phyloP scores from a whole-genome alignment of 2,113 vertebrate species.

The Nycticryphes semicollaris region DNA sequence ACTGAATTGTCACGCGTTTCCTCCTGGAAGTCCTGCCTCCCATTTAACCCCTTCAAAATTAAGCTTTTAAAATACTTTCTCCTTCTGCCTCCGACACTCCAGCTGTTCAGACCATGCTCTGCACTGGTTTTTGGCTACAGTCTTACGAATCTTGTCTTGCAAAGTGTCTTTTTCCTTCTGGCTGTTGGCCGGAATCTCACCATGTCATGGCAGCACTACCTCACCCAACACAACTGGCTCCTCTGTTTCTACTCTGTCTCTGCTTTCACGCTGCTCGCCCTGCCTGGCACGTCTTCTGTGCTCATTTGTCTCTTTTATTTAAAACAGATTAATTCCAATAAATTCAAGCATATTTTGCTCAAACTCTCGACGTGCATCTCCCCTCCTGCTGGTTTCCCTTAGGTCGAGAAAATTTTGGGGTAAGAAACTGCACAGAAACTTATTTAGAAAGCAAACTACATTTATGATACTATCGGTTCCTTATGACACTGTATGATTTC shows the following conservation, averaged over 20 bases:
- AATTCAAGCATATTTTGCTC: not conserved
- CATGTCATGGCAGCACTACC: accelerated
- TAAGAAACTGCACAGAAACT: not conserved
- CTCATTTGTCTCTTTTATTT: not conserved
- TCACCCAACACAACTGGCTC: not conserved
- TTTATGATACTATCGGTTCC: not conserved
- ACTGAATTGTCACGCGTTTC: not conserved
- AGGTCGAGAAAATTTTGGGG: not conserved
- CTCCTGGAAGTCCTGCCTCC: not conserved
- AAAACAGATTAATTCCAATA: not conserved
- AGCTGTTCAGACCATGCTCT: no score
- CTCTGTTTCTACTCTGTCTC: not conserved
- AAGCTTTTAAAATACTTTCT: not conserved
- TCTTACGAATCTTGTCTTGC: no score
- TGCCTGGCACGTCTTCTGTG: not conserved
- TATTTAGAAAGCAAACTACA: not conserved
- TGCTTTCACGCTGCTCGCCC: not conserved
- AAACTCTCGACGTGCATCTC: not conserved
- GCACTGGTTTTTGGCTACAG: not conserved
- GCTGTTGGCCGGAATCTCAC: not conserved
- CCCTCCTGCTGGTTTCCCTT: not conserved
- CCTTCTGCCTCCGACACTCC: not conserved
- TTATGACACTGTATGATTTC: not conserved
- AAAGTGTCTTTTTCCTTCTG: not conserved
- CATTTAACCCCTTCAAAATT: not conserved